Evolutionary conservation across 1,140 invertebrate genomes (phyloP), one percentile per base, ranked within the genome.

Genomic region (Nephila pilipes): DNA sequence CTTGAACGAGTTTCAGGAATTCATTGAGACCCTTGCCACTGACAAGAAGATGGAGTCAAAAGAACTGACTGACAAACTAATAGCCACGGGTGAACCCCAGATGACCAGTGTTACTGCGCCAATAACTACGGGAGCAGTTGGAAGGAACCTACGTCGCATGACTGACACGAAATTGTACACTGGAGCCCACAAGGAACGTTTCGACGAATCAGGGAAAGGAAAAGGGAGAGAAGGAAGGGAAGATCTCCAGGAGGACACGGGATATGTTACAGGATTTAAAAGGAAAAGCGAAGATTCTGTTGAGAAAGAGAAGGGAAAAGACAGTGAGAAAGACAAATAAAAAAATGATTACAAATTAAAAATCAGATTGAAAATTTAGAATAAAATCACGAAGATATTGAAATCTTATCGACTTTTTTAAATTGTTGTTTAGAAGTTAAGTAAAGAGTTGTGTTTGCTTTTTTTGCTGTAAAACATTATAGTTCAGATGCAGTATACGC

Each of bases 181-280:
- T 0, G 98, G 98, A 14, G 98, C 98, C 1, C 98, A 98, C 95
- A 98, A 97, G 95, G 97, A 98, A 94, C 96, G 98, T 36, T 99
- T 98, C 95, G 98, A 98, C 95, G 97, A 97, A 81, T 96, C 96
- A 1, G 98, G 98, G 25, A 98, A 98, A 95, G 98, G 98, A 22
- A 97, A 97, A 95, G 98, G 98, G 1, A 98, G 98, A 90, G 97
- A 97, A 32, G 98, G 98, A n/a, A 96, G 98, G 69, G 98, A 97
- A 94, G 98, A 99, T 94, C 29, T 97, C 10, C 95, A 96, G 4
- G 97, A 98, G 94, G 96, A 95, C 20, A 97, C 97, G 0, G 98
- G 98, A 36, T 99, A 99, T 95, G 98, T 99, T n/a, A 96, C 97
- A n/a, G 98, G 98, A n/a, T 99, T 98, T 95, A 97, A 98, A 94